Evolutionary conservation across 2,113 vertebrate species (phyloP).

Genomic region (Bostrychus sinensis): DNA sequence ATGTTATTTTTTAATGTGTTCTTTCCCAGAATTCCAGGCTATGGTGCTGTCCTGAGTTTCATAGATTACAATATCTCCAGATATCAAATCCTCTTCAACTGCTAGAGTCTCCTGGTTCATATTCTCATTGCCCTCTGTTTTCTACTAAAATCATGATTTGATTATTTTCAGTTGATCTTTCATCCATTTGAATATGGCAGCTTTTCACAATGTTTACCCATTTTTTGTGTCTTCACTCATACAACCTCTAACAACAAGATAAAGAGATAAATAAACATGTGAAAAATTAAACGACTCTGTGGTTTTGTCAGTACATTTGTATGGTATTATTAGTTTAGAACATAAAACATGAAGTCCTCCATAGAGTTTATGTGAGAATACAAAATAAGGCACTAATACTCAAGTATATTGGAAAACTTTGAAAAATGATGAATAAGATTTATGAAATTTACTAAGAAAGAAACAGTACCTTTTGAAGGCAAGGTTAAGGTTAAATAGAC

Average conservation of each 20-base stretch:
- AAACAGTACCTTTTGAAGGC: too few relatives aligned
- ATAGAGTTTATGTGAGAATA: too few relatives aligned
- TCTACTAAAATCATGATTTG: constrained; percentile 32
- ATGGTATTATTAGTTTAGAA: too few relatives aligned
- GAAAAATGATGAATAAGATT: too few relatives aligned
- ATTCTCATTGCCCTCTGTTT: constrained; percentile 28
- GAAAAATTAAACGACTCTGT: constrained; percentile 36
- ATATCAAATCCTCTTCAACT: constrained; percentile 12
- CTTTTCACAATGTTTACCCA: constrained; percentile 22
- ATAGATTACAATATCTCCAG: constrained; percentile 1
- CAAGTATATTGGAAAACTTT: too few relatives aligned
- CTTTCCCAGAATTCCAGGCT: constrained; percentile 87
- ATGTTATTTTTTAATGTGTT: neutral
- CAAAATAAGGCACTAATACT: too few relatives aligned
- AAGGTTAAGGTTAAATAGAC: too few relatives aligned
- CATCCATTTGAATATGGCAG: constrained; percentile 39
- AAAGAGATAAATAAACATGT: constrained; percentile 69
- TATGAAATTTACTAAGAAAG: too few relatives aligned
- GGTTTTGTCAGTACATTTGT: too few relatives aligned
- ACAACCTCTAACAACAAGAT: constrained; percentile 34
- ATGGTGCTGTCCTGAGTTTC: constrained; percentile 89
- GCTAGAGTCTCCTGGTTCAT: constrained; percentile 29
- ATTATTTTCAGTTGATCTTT: constrained; percentile 26
- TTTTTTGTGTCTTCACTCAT: constrained; percentile 40
- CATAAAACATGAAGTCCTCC: too few relatives aligned